Base-by-base conservation (phyloP, 2,113 vertebrate genomes). In the Brevimyrus niger region DNA sequence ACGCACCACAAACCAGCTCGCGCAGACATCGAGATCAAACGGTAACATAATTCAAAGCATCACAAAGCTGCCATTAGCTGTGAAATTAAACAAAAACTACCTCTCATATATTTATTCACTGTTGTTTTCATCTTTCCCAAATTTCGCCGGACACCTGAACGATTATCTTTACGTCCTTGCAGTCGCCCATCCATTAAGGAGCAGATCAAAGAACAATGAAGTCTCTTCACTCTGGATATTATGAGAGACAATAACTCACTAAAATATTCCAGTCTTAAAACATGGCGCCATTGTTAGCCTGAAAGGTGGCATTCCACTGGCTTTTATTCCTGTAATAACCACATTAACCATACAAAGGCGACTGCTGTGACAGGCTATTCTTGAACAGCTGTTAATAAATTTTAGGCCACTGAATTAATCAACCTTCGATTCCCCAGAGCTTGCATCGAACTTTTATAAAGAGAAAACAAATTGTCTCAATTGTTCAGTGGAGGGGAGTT, bases 391-490 rank as follows among this genome's bases (percentile, higher is more conserved):
- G 90, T 91, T 92, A 89, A 92, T 93, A 90, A 46, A 91, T 91
- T 91, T 88, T 91, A 82, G 88, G 84, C 47, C 51, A 89, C 90
- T 90, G 89, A 93, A 91, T 90, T 89, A 92, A 93, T 93, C 93
- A 91, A 92, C 91, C 86, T 87, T 76, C 86, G 89, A 91, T 91
- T 92, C 91, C 89, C 90, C 48, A 83, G 92, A 90, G 92, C 88
- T 89, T 90, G 92, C 91, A 90, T 91, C 90, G 90, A 89, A 91
- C 91, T 92, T 89, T 89, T 90, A 90, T 93, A 91, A 92, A 91
- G 90, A 91, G 90, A 93, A 92, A 90, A 92, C 92, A 92, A 92
- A 93, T 92, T 90, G 89, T 31, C 82, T 89, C 91, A 92, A 92
- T 92, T 91, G 92, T 92, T 92, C 76, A 89, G 69, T 46, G 58